These are phyloP conservation scores for Drosophila sordidula DNA, from an alignment of 2,888 invertebrate genomes.

Conservation along the genomic window DNA sequence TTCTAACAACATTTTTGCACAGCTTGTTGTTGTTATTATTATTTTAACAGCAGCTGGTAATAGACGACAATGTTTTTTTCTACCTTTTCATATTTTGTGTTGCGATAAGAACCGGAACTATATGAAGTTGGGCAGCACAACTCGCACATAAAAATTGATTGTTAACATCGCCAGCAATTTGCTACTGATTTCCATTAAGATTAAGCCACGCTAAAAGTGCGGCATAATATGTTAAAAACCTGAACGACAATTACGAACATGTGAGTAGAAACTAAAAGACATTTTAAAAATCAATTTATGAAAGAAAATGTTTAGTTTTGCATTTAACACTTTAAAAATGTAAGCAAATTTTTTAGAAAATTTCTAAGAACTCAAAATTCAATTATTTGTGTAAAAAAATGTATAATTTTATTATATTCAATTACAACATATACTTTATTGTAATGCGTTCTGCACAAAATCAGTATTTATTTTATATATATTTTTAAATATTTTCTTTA, in stretches of 20 bases:
- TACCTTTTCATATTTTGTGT: constrained; percentile 5
- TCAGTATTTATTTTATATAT: background rate
- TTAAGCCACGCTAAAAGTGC: constrained; percentile 44
- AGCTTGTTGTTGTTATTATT: constrained; percentile 28
- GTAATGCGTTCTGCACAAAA: too few relatives aligned
- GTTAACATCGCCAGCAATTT: constrained; percentile 70
- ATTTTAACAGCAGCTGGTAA: constrained; percentile 6
- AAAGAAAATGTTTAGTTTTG: too few relatives aligned
- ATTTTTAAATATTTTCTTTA: background rate
- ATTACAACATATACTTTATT: too few relatives aligned
- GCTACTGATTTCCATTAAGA: constrained; percentile 64
- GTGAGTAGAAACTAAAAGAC: constrained; percentile 6
- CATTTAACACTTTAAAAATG: too few relatives aligned
- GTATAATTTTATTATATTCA: background rate
- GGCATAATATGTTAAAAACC: constrained; percentile 21
- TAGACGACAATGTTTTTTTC: constrained; percentile 7
- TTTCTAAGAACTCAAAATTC: background rate
- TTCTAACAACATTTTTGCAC: constrained; percentile 31
- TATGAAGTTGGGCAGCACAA: constrained; percentile 24
- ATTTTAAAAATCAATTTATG: background rate
- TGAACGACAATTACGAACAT: constrained; percentile 17
- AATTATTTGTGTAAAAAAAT: background rate
- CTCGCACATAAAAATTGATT: constrained; percentile 61
- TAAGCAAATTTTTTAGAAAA: too few relatives aligned
- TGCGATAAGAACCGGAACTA: constrained; percentile 46